Evolutionary conservation across 1,140 invertebrate species (phyloP).

Genomic region (Drosophila ogumai): DNA sequence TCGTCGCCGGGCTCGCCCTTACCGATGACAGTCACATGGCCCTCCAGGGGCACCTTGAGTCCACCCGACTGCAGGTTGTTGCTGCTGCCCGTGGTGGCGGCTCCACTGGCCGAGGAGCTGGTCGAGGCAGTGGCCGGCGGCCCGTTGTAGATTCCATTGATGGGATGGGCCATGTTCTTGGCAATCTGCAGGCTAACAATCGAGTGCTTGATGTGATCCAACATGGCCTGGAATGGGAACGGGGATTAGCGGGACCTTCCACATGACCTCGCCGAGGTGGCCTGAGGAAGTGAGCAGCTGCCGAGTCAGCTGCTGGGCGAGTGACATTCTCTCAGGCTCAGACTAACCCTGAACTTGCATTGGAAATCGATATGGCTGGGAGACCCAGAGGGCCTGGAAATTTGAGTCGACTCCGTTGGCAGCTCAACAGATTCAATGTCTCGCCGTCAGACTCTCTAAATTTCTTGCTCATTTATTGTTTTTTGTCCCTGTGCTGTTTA

Average conservation of each 20-base stretch:
- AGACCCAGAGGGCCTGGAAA: conserved; percentile 10
- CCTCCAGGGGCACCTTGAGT: conserved; percentile 39
- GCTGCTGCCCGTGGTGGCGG: conserved; percentile 24
- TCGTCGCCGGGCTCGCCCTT: conserved; percentile 65
- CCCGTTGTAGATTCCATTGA: conserved; percentile 92
- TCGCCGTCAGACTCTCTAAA: background rate
- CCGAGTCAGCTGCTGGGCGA: conserved; percentile 29
- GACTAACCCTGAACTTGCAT: conserved; percentile 73
- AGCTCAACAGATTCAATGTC: conserved; percentile 5
- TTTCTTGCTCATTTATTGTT: background rate
- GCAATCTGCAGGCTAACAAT: conserved; percentile 98
- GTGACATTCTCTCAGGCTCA: conserved; percentile 31
- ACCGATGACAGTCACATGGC: conserved; percentile 5
- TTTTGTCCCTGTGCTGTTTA: background rate
- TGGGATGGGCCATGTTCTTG: conserved; percentile 96
- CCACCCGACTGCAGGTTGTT: conserved; percentile 13
- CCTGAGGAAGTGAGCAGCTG: conserved; percentile 37
- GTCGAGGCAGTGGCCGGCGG: conserved; percentile 71
- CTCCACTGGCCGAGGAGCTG: conserved; percentile 41
- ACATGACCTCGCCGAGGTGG: conserved; percentile 26
- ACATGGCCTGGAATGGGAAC: conserved; percentile 89
- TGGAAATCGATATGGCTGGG: conserved; percentile 61
- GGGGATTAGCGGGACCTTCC: background rate
- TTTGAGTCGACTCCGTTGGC: conserved; percentile 10
- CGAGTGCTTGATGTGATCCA: conserved; percentile 98